Evolutionary conservation across 2,888 invertebrate genomes (phyloP), one percentile per base, ranked within the genome.

Genomic region (Dendrolimus pini): DNA sequence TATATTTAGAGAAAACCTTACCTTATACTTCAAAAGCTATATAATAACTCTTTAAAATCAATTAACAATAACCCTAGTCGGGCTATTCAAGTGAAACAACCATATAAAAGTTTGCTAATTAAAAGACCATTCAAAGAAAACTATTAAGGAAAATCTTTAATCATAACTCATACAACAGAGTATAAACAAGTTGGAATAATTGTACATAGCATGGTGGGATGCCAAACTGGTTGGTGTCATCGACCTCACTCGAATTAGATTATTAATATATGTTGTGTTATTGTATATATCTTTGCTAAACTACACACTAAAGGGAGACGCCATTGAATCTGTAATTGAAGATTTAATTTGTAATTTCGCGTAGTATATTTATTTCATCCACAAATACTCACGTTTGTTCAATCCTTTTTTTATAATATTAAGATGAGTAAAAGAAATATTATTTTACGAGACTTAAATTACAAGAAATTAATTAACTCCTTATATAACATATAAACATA

Each of bases 211-310:
- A 55, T 58, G 58, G 54, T 62, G 62, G 55, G 60, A 57, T 61
- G 57, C 65, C 58, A 65, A 69, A 65, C 68, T 53, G 60, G 70
- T 66, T 59, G 55, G 57, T 57, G 71, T 70, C 71, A 60, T 57
- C 59, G 69, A 68, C 69, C 71, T 61, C 56, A 55, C 53, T 56
- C 59, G 63, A 71, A 64, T 70, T 66, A 70, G 69, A 67, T 65
- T 65, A 69, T 60, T 67, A 55, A 57, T 57, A 61, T 60, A 61
- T 55, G 62, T 57, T 59, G 56, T 9, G 53, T 56, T 54, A 54
- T 41, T 52, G 42, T 58, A 58, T 55, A 55, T 30, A 41, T 47
- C 47, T 47, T 10, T 10, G 9, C 12, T 47, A 9, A 8, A 9
- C 47, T 8, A 47, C 47, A 47, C 47, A 47, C 12, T 10, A 47